Conservation (phyloP, 2,888 invertebrate genomes). For the Cantharis lateralis region DNA sequence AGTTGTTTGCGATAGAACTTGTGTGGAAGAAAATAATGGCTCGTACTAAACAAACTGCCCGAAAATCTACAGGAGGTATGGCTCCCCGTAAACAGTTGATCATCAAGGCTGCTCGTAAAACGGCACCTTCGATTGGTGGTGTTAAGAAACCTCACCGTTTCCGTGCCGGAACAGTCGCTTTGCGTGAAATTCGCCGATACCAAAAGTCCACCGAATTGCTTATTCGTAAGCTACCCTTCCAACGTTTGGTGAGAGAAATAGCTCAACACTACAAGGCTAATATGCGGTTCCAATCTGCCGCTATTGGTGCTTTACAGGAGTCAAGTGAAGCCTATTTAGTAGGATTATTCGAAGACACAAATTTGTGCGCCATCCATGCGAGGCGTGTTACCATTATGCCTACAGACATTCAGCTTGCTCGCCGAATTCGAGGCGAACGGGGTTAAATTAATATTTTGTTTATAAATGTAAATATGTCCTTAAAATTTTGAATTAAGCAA, state of each 20-base stretch:
- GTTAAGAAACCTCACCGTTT: conserved; percentile 97
- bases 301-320: conserved; percentile 92
- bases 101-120: conserved; percentile 94
- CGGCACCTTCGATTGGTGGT: conserved; percentile 92
- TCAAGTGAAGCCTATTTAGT: conserved; percentile 90
- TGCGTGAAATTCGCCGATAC: conserved; percentile 95
- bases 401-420: conserved; percentile 94
- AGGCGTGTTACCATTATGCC: conserved; percentile 83
- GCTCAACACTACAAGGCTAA: conserved; percentile 97
- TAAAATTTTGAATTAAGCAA: no score
- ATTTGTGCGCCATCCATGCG: conserved; percentile 78
- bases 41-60: conserved; percentile 96
- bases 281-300: conserved; percentile 93
- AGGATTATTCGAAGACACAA: conserved; percentile 96
- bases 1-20: no score
- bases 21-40: conserved; percentile 67
- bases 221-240: no score
- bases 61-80: conserved; percentile 97
- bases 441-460: conserved; percentile 64
- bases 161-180: conserved; percentile 94
- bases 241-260: conserved; percentile 86
- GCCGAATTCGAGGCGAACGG: conserved; percentile 95
- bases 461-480: no score
- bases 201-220: conserved; percentile 82
- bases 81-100: conserved; percentile 93